Evolutionary conservation across 92 coral and sea anemone species (phyloP).

Genomic region (Palythoa heliodiscus): DNA sequence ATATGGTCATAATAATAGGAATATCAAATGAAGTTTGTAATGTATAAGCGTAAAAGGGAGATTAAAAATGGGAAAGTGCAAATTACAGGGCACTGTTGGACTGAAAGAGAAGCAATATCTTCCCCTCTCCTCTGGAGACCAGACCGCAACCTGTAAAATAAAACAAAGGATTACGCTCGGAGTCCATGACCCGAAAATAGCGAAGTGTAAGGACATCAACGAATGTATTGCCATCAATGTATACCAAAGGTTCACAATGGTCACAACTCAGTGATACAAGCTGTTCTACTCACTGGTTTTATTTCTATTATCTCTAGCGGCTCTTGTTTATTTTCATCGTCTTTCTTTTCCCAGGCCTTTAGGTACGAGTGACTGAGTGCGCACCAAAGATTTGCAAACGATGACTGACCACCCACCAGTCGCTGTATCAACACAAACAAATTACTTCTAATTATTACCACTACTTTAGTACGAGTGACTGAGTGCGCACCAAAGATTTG

Average conservation of each 20-base stretch:
- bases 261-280: not conserved
- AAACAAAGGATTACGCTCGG: too few species aligned
- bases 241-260: not conserved
- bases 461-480: slow-evolving; percentile 51
- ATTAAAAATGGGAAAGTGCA: too few species aligned
- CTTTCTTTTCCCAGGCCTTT: slow-evolving; percentile 84
- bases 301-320: slow-evolving; percentile 74
- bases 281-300: slow-evolving; percentile 62
- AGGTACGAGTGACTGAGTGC: slow-evolving; percentile 72
- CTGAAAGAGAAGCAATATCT: too few species aligned
- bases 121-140: too few species aligned
- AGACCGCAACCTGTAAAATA: too few species aligned
- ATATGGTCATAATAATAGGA: too few species aligned
- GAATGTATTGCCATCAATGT: too few species aligned
- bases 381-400: slow-evolving; percentile 92
- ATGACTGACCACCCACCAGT: slow-evolving; percentile 69
- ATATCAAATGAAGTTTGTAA: too few species aligned
- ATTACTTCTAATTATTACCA: not conserved
- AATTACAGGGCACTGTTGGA: too few species aligned
- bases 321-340: slow-evolving; percentile 51
- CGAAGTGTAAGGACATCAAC: too few species aligned
- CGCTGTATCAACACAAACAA: slow-evolving; percentile 52
- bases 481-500: slow-evolving; percentile 87
- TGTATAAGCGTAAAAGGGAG: too few species aligned
- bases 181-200: too few species aligned